Base-by-base conservation (phyloP, 2,113 vertebrate genomes). In the Grus americana region DNA sequence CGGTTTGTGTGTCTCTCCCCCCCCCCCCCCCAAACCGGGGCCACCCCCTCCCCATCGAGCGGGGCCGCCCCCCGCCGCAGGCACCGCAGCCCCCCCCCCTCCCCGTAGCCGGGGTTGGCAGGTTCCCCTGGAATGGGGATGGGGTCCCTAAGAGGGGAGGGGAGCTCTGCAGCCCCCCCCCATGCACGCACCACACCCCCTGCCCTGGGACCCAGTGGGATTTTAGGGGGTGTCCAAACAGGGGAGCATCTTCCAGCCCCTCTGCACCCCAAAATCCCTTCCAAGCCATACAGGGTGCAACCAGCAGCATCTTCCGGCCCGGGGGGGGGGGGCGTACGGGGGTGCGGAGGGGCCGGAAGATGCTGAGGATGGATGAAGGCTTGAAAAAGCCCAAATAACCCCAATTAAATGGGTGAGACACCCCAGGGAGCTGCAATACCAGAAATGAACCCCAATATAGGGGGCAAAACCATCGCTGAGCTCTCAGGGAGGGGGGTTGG, bases 211-310 rank as follows among this genome's bases (percentile, higher is more conserved):
- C 12, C 32, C 70, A 5, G 32, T 1, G 4, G 75, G 52, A 34
- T n/a, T 29, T 67, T 44, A 52, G 52, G 80, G 47, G 18, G 49
- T 23, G 3, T 52, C 26, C 18, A 52, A 52, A 52, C 50, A 15
- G 6, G 13, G n/a, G 68, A 36, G n/a, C 36, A 5, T 15, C 49
- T 63, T 12, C 44, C 57, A 27, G 29, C 26, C 52, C 46, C 16
- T 44, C 36, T 12, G 5, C 71, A 9, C 36, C 81, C 58, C 52
- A 15, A 67, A 81, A 78, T 44, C 17, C 29, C 17, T 47, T 1
- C 11, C 4, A 2, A 40, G 15, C 20, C 54, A 0, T 0, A 5
- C 9, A 24, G 63, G 62, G 2, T 11, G 4, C 32, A 18, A 1
- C 32, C 38, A 30, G 27, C 30, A n/a, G 24, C 50, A 8, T 2